Base-by-base conservation (phyloP, 2,797 vertebrate genomes). In the Eupleurogrammus muticus region DNA sequence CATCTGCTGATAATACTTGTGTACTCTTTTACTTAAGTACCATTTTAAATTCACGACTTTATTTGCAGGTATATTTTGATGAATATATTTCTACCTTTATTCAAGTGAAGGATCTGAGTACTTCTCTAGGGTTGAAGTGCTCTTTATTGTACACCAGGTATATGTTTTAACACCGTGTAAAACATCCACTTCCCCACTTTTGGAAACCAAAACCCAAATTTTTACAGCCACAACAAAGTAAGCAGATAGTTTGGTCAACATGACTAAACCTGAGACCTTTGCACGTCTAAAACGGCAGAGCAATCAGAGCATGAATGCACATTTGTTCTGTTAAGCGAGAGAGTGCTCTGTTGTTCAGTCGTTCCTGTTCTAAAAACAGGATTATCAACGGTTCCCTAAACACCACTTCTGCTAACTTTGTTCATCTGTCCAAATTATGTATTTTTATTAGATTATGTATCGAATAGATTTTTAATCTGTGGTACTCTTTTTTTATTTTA, bases 241-340 rank as follows among this genome's bases (percentile, higher is more conserved):
- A 54, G 24, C 21, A 46, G 11, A 48, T 53, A 52, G 19, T 35
- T 54, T 44, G 28, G 36, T 60, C 54, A 51, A 9, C 21, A 28
- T 47, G 38, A 56, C 32, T 61, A 21, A 56, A 62, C 34, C 21
- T 52, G 51, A 57, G 38, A 53, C 5, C 4, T 14, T 38, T 52
- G 5, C 52, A 34, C 44, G 46, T 44, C 70, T 21, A 46, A 60
- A 23, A 52, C 19, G 19, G 20, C 40, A 0, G 9, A 52, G 55
- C 47, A 53, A 51, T 65, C 60, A 47, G 40, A 59, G 62, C 42
- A 48, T 36, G 3, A 13, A 60, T 36, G 5, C 21, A 40, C 24
- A 40, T 66, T 19, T 59, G 38, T 7, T 48, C 53, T 32, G 40
- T 46, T 28, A 28, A 28, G 28, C 28, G 28, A 28, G 6, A 28